Evolutionary conservation across 2,113 vertebrate genomes (phyloP).

Genomic region (Dicentrarchus labrax): DNA sequence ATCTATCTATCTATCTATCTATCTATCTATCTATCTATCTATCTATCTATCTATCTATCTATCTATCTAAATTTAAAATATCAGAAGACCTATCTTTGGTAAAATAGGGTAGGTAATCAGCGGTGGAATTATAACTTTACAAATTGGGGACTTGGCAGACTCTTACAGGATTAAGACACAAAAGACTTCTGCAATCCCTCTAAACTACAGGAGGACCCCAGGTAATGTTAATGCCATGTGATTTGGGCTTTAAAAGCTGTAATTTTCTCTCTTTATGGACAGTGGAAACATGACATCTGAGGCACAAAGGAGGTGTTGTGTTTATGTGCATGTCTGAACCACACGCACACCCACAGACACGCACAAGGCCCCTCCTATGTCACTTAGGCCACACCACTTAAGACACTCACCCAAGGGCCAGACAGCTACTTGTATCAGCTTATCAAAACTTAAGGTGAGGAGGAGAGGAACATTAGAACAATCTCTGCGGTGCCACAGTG

Average conservation of each 20-base stretch:
- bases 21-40: slow-evolving; percentile 10
- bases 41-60: background rate
- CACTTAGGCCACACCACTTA: slow-evolving; percentile 22
- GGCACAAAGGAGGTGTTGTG: slow-evolving; percentile 34
- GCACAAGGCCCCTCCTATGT: slow-evolving; percentile 1
- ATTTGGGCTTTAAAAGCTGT: slow-evolving; percentile 14
- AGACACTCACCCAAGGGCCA: slow-evolving; percentile 31
- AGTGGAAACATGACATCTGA: slow-evolving; percentile 33
- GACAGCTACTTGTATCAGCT: slow-evolving; percentile 47
- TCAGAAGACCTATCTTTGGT: background rate
- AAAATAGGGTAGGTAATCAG: background rate
- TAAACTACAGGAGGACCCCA: slow-evolving; percentile 32
- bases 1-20: slow-evolving; percentile 32
- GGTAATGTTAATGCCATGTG: slow-evolving; percentile 20
- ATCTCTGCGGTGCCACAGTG: slow-evolving; percentile 53
- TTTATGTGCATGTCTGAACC: slow-evolving; percentile 23
- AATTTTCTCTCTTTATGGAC: slow-evolving; percentile 38
- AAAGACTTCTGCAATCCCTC: background rate
- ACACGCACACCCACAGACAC: background rate
- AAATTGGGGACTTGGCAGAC: background rate
- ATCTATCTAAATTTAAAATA: background rate
- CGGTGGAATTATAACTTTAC: background rate
- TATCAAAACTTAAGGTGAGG: slow-evolving; percentile 49
- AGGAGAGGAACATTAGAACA: slow-evolving; percentile 40
- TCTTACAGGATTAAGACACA: background rate